Evolutionary conservation across 1,140 invertebrate species (phyloP).

Genomic region (Paracyclopina nana): DNA sequence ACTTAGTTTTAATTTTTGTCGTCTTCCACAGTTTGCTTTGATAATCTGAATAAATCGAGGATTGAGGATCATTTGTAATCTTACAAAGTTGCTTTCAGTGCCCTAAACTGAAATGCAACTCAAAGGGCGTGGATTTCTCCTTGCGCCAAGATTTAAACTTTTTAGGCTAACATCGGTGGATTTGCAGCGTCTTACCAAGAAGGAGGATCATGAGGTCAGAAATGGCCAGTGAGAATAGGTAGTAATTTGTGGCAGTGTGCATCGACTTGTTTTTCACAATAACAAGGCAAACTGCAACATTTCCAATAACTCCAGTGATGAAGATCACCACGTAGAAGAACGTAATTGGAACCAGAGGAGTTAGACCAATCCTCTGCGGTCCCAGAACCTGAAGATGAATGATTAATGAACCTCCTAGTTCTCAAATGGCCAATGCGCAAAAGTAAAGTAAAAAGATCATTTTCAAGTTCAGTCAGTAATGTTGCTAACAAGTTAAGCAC

Average conservation of each 20-base stretch:
- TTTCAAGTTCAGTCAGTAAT: neutral
- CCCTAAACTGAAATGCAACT: too few relatives aligned
- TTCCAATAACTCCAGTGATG: constrained; percentile 64
- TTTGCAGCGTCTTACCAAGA: constrained; percentile 33
- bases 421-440: too few relatives aligned
- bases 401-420: neutral
- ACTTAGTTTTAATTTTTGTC: too few relatives aligned
- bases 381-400: neutral
- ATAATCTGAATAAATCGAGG: too few relatives aligned
- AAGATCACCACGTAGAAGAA: constrained; percentile 65
- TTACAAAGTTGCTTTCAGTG: too few relatives aligned
- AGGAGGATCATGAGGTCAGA: constrained; percentile 73
- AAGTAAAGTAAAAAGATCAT: neutral
- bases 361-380: neutral
- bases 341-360: constrained; percentile 24
- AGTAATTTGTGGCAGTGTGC: constrained; percentile 50
- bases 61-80: too few relatives aligned
- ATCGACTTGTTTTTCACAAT: constrained; percentile 60
- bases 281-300: constrained; percentile 76
- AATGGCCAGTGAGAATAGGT: constrained; percentile 73
- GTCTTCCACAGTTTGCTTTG: too few relatives aligned
- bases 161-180: neutral
- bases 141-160: neutral
- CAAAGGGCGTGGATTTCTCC: neutral
- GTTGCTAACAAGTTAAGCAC: neutral